Conservation (phyloP, 2,797 vertebrate species). For the Mus spretus region DNA sequence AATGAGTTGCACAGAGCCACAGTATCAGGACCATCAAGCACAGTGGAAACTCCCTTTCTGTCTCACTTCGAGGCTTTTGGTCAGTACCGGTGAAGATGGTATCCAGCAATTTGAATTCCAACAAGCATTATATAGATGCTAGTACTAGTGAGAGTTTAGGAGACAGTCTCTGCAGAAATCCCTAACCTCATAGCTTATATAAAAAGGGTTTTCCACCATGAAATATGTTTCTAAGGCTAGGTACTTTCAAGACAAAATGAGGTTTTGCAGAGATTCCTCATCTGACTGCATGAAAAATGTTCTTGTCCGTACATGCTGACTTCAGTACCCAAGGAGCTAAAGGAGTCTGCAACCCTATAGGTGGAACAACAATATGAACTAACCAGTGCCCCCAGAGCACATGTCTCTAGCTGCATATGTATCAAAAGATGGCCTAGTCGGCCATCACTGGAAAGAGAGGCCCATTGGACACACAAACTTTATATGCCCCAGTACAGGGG, state of each 20-base stretch:
- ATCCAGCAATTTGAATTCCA: neutral
- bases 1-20: neutral
- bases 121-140: neutral
- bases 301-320: neutral
- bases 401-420: too few relatives aligned
- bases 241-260: neutral
- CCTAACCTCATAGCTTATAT: neutral
- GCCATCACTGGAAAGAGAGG: too few relatives aligned
- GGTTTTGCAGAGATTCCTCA: neutral
- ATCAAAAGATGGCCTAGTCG: too few relatives aligned
- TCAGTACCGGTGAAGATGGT: neutral
- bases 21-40: too few relatives aligned
- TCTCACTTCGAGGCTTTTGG: neutral
- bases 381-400: too few relatives aligned
- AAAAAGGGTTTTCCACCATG: neutral
- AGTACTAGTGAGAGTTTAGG: neutral
- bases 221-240: conserved; percentile 7
- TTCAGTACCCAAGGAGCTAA: neutral
- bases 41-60: neutral
- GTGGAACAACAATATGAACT: too few relatives aligned
- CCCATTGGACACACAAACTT: too few relatives aligned
- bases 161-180: neutral
- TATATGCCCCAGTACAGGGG: too few relatives aligned
- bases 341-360: too few relatives aligned
- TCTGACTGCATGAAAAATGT: neutral